A percentile compares a stretch with the other conserved stretches of the same genome.
These are phyloP conservation scores for Calonectris borealis DNA, from an alignment of 2,113 vertebrate genomes.

Conservation along the genomic window DNA sequence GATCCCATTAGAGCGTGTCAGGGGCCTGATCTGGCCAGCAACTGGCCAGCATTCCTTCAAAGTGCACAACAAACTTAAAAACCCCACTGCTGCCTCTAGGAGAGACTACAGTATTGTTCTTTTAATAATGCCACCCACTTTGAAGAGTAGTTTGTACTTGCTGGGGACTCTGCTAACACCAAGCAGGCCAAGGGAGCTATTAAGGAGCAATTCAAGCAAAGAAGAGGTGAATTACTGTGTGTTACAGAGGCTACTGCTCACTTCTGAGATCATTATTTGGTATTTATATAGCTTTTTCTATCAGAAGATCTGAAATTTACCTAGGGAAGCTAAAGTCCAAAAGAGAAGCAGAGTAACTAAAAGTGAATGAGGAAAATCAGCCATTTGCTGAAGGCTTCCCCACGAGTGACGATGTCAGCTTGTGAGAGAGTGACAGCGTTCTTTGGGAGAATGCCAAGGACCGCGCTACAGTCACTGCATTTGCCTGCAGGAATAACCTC, in stretches of 20 bases:
- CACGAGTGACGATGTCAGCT: background rate
- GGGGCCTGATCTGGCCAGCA: background rate
- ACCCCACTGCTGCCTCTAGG: background rate
- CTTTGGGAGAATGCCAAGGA: background rate
- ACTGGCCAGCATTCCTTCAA: background rate
- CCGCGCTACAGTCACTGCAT: background rate
- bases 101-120: conserved; percentile 8
- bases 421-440: background rate
- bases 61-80: background rate
- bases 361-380: background rate
- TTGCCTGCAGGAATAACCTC: background rate
- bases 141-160: background rate
- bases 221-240: background rate
- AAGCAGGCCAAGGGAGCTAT: background rate
- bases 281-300: background rate
- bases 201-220: background rate
- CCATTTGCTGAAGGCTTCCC: background rate
- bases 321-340: background rate
- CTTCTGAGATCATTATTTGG: background rate
- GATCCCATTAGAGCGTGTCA: background rate
- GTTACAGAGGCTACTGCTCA: background rate
- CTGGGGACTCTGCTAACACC: background rate
- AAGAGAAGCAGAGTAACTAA: background rate
- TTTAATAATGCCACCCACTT: conserved; percentile 26
- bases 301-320: background rate